A percentile compares a stretch with the other conserved stretches of the same genome.
These are phyloP conservation scores for Seira sanloemensis DNA, from an alignment of 2,888 invertebrate species.

Conservation along the genomic window DNA sequence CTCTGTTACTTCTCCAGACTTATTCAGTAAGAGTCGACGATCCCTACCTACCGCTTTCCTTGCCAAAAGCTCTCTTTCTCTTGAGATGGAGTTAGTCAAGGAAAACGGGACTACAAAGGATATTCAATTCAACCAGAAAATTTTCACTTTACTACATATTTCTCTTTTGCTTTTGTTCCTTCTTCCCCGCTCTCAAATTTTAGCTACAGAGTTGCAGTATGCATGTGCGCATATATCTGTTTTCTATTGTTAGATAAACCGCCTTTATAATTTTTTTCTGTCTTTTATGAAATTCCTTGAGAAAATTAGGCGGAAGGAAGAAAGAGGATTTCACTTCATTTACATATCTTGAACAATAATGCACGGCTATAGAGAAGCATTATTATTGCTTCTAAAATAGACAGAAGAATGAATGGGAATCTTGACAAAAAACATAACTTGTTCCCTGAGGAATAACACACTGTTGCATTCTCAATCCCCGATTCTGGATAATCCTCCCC, in stretches of 20 bases:
- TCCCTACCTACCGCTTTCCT: not conserved
- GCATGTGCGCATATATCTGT: too few species aligned
- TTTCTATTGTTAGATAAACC: not conserved
- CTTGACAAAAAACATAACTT: not conserved
- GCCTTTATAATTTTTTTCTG: not conserved
- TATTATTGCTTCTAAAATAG: not conserved
- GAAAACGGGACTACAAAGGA: not conserved
- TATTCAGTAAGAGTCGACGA: too few species aligned
- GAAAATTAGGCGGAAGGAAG: not conserved
- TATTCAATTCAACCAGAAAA: not conserved
- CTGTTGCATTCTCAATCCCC: conserved; percentile 35
- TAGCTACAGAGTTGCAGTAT: too few species aligned
- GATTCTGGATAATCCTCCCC: not conserved
- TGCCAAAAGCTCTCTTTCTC: not conserved
- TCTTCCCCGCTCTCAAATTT: too few species aligned
- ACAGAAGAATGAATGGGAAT: not conserved
- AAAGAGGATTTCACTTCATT: not conserved
- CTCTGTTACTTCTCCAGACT: not conserved
- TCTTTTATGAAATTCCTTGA: not conserved
- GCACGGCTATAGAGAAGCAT: not conserved
- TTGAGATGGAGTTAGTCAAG: not conserved
- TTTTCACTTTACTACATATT: not conserved
- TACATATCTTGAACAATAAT: not conserved
- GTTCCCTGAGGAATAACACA: conserved; percentile 13
- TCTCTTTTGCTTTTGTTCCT: not conserved